Evolutionary conservation across 2,888 invertebrate genomes (phyloP), one percentile per base, ranked within the genome.

Genomic region (Cerastoderma edule): DNA sequence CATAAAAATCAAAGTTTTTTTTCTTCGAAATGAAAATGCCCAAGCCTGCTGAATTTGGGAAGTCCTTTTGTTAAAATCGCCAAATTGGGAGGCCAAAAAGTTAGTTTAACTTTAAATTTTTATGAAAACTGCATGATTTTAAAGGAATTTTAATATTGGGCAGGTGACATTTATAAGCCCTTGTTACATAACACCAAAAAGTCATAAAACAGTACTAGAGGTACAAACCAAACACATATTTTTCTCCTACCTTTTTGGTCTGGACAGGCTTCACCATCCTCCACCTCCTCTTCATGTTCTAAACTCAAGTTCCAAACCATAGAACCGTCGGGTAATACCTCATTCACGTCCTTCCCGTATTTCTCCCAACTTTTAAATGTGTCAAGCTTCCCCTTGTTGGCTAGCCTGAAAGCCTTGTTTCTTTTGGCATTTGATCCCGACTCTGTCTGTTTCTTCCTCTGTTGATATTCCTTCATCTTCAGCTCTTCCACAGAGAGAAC

Each of bases 401-500:
- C 35, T 22, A 32, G 46, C 24, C 68, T 27, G 19, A 68, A 68
- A 13, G n/a, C 44, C 22, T 46, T 39, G 13, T 67, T 67, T 33
- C 67, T 67, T 6, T 57, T 56, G 0, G 56, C 56, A 39, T 39
- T 44, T 0, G 24, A 4, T 22, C 39, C 44, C 1, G 10, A 4
- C 32, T 24, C 35, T 22, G 39, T 13, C 8, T 10, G 22, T 44
- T 54, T 56, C 13, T 22, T 10, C 3, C 57, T 19, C 1, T 44
- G 16, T 22, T 56, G 32, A 22, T 22, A 27, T 24, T 46, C 46
- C 33, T 35, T 60, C 16, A 24, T 32, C 32, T 60, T 46, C 63
- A 48, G 33, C 32, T 73, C 73, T 39, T 73, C 67, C 6, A 67
- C 54, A 27, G 28, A 54, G 16, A 53, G 64, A 30, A 73, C 64